Percentiles rank a stretch among this genome's conserved stretches.
Conservation (phyloP, 2,888 invertebrate species). For the Drosophila siamana region DNA sequence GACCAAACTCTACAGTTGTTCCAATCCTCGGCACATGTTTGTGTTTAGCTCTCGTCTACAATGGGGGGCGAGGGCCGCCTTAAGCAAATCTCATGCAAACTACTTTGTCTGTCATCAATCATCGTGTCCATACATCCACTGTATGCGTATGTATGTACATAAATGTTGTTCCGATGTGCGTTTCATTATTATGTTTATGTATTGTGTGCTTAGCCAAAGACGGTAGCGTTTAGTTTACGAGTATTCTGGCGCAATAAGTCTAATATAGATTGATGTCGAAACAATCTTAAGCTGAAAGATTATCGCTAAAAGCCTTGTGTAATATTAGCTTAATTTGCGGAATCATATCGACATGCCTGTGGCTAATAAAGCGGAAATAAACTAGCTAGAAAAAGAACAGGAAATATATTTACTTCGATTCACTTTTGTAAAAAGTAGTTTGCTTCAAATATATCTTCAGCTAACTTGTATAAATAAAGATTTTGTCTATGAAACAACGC, state of each 20-base stretch:
- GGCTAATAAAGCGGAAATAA: slow-evolving; percentile 3
- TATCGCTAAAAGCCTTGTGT: slow-evolving; percentile 43
- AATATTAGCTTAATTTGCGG: slow-evolving; percentile 45
- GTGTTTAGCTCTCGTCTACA: slow-evolving; percentile 29
- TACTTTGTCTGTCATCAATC: slow-evolving; percentile 70
- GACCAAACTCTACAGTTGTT: slow-evolving; percentile 37
- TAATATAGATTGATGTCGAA: slow-evolving; percentile 71
- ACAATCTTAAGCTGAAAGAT: slow-evolving; percentile 55
- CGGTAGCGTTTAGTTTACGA: slow-evolving; percentile 66
- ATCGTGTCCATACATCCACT: slow-evolving; percentile 38
- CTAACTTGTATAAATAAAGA: too few relatives aligned
- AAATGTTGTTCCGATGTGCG: slow-evolving; percentile 27
- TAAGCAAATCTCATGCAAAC: slow-evolving; percentile 65
- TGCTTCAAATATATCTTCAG: too few relatives aligned
- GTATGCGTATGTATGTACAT: slow-evolving; percentile 2
- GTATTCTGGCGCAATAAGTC: slow-evolving; percentile 34
- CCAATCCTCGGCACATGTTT: slow-evolving; percentile 58
- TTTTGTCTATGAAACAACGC: too few relatives aligned
- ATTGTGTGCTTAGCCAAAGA: slow-evolving; percentile 53
- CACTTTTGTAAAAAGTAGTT: not conserved
- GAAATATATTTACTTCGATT: not conserved
- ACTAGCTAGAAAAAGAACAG: not conserved
- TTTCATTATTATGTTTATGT: slow-evolving; percentile 32
- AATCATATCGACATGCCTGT: not conserved
- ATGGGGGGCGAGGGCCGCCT: slow-evolving; percentile 34